These are phyloP conservation scores for Drosophila tani DNA, from an alignment of 1,140 invertebrate genomes.

Conservation along the genomic window DNA sequence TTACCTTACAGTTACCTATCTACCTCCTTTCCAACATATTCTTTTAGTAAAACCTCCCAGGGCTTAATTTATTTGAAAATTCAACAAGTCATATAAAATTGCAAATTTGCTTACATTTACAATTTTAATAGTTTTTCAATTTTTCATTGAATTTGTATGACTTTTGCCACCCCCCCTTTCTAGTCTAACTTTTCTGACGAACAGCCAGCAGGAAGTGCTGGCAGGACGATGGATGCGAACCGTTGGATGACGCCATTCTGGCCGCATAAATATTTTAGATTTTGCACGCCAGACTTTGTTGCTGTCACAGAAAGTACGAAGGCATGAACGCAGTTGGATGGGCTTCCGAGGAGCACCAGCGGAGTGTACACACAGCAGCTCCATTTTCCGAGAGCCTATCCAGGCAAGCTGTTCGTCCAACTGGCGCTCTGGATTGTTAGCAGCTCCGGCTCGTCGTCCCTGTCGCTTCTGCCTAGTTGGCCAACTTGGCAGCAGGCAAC, in stretches of 20 bases:
- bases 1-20: neutral
- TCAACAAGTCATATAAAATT: conserved; percentile 14
- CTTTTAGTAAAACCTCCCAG: neutral
- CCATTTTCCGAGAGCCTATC: conserved; percentile 69
- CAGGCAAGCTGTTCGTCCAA: conserved; percentile 71
- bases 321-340: neutral
- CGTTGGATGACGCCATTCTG: conserved; percentile 56
- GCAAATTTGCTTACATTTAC: conserved; percentile 46
- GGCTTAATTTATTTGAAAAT: neutral
- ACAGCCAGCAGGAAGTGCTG: conserved; percentile 47
- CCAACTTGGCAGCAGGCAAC: conserved; percentile 74
- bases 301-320: conserved; percentile 19
- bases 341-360: neutral
- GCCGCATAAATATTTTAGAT: conserved; percentile 81
- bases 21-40: neutral
- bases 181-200: conserved; percentile 67
- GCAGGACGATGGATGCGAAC: conserved; percentile 47
- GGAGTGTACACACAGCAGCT: conserved; percentile 20
- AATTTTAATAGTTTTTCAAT: conserved; percentile 59
- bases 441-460: conserved; percentile 23
- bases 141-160: conserved; percentile 69
- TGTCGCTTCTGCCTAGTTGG: conserved; percentile 64
- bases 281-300: conserved; percentile 54
- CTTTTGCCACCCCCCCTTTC: conserved; percentile 3
- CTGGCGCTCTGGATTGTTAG: conserved; percentile 75